phyloP scores from a whole-genome alignment of 2,797 vertebrate genomes.

The Eptatretus atami region DNA sequence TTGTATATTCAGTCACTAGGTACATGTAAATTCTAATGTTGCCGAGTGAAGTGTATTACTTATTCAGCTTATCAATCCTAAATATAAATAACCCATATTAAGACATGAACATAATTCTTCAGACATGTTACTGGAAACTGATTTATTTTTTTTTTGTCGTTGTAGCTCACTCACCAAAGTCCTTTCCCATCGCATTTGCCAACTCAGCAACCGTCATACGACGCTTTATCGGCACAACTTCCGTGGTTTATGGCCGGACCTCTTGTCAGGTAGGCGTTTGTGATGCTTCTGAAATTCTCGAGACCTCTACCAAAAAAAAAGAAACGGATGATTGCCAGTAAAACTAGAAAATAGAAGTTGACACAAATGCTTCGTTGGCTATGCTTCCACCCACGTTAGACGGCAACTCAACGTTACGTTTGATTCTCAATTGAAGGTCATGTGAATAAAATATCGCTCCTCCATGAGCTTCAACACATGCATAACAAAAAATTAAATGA shows the following conservation, averaged over 20 bases:
- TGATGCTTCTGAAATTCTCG: constrained; percentile 14
- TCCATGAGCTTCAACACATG: no score
- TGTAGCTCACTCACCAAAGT: constrained; percentile 21
- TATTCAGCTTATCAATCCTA: no score
- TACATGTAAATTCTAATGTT: no score
- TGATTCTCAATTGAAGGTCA: not conserved
- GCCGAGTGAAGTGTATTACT: no score
- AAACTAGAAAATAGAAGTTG: no score
- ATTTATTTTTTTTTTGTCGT: no score
- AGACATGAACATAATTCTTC: no score
- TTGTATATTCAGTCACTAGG: no score
- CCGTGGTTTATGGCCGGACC: not conserved
- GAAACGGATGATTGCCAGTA: not conserved
- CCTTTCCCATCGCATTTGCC: constrained; percentile 44
- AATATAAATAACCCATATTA: no score
- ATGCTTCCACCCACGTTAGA: not conserved
- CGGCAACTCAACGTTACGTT: not conserved
- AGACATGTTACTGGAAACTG: no score
- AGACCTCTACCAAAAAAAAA: constrained; percentile 9
- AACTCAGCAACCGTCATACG: constrained; percentile 37
- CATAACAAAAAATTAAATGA: no score
- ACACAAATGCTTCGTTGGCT: not conserved
- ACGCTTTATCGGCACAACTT: constrained; percentile 39
- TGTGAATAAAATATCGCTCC: not conserved
- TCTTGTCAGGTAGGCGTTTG: constrained; percentile 10